Evolutionary conservation across 2,888 invertebrate species (phyloP).

Genomic region (Pandemis corylana): DNA sequence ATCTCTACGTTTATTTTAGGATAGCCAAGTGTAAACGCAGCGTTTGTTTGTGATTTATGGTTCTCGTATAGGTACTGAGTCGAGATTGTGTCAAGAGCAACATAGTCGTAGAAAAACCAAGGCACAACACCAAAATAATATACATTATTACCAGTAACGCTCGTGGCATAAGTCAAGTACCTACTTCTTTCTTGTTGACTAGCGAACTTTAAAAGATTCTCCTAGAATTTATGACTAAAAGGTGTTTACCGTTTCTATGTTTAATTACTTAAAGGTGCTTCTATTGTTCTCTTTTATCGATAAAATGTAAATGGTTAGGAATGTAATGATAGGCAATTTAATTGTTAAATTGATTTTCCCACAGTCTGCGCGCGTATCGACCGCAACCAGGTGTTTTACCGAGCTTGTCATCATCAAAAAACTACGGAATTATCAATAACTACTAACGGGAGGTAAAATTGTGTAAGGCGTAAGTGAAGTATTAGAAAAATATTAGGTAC

Average conservation of each 20-base stretch:
- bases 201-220: too few relatives aligned
- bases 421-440: not conserved
- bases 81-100: not conserved
- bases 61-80: not conserved
- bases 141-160: too few relatives aligned
- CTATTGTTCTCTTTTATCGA: constrained; percentile 36
- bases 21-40: constrained; percentile 2
- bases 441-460: not conserved
- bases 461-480: not conserved
- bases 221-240: not conserved
- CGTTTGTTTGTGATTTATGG: constrained; percentile 8
- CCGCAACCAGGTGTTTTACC: constrained; percentile 16
- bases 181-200: too few relatives aligned
- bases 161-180: too few relatives aligned
- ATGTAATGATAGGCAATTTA: constrained; percentile 28
- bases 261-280: too few relatives aligned
- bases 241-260: not conserved
- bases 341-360: constrained; percentile 33
- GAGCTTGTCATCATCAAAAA: not conserved
- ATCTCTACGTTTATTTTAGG: constrained; percentile 8
- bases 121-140: too few relatives aligned
- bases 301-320: constrained; percentile 30
- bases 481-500: not conserved
- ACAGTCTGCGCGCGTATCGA: constrained; percentile 12
- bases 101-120: too few relatives aligned